Evolutionary conservation across 2,113 vertebrate species (phyloP).

Genomic region (Eclectus roratus): DNA sequence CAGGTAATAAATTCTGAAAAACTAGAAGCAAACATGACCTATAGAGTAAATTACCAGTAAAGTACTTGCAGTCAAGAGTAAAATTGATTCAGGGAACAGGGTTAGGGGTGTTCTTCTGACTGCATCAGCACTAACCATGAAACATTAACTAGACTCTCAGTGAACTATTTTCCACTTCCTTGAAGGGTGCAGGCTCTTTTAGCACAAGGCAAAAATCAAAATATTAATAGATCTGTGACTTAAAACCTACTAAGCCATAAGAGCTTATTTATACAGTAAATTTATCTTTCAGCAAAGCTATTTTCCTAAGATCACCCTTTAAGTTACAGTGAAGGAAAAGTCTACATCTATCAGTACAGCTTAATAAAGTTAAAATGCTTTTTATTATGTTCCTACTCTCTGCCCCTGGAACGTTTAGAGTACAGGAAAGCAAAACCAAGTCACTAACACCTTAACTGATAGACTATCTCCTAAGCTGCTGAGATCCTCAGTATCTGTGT

Average conservation of each 20-base stretch:
- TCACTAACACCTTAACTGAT: neutral
- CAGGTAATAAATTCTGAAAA: neutral
- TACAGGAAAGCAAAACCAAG: neutral
- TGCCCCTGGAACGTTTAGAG: neutral
- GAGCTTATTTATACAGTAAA: neutral
- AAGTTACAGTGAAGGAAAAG: neutral
- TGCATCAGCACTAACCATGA: neutral
- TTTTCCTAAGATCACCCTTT: neutral
- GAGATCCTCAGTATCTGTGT: neutral
- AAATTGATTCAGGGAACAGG: neutral
- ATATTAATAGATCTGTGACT: neutral
- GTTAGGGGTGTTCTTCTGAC: neutral
- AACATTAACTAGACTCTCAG: neutral
- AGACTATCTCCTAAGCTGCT: neutral
- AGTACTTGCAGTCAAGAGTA: neutral
- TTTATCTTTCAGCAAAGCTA: neutral
- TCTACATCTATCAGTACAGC: neutral
- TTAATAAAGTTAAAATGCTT: neutral
- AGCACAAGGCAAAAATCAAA: neutral
- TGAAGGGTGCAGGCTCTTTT: neutral
- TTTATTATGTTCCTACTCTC: neutral
- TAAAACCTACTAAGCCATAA: neutral
- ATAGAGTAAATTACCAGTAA: neutral
- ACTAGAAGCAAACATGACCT: neutral
- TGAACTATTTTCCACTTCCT: neutral